These are phyloP conservation scores for Microdon myrmicae DNA, from an alignment of 2,888 invertebrate genomes.

Conservation along the genomic window DNA sequence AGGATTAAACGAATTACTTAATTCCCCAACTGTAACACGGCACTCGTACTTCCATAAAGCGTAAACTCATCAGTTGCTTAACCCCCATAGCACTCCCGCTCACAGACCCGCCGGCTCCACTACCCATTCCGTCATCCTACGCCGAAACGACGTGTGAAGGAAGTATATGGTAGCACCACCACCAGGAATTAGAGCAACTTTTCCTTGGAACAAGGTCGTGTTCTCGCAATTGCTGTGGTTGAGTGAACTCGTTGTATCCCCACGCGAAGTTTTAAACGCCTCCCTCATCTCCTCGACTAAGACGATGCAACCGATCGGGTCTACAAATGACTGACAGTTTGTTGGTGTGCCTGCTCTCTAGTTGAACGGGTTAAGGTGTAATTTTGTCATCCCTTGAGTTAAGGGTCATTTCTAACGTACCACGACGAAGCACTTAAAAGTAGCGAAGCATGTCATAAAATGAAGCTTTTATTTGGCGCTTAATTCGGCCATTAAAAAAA, in stretches of 20 bases:
- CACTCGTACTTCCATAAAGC: conserved; percentile 32
- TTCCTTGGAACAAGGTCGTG: conserved; percentile 20
- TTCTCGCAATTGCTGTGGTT: conserved; percentile 15
- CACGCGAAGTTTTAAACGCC: conserved; percentile 30
- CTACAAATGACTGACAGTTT: conserved; percentile 36
- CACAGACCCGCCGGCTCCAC: not conserved
- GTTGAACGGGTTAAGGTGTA: conserved; percentile 33
- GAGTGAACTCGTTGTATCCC: conserved; percentile 24
- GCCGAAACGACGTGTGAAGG: conserved; percentile 6
- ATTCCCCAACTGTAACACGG: conserved; percentile 28
- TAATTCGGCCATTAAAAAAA: conserved; percentile 54
- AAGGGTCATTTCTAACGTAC: conserved; percentile 43
- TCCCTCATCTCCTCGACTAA: conserved; percentile 8
- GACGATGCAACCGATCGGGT: conserved; percentile 6
- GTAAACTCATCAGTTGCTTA: conserved; percentile 26
- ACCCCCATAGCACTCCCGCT: conserved; percentile 10
- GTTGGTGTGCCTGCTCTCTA: conserved; percentile 13
- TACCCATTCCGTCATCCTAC: not conserved
- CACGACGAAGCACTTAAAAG: conserved; percentile 38
- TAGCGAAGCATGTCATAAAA: conserved; percentile 49
- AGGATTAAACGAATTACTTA: conserved; percentile 45
- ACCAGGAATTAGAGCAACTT: not conserved
- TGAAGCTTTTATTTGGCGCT: conserved; percentile 54
- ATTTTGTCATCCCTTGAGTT: conserved; percentile 50
- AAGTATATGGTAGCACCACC: not conserved